Evolutionary conservation across 2,113 vertebrate genomes (phyloP).

Genomic region (Phrynosoma blainvillii): DNA sequence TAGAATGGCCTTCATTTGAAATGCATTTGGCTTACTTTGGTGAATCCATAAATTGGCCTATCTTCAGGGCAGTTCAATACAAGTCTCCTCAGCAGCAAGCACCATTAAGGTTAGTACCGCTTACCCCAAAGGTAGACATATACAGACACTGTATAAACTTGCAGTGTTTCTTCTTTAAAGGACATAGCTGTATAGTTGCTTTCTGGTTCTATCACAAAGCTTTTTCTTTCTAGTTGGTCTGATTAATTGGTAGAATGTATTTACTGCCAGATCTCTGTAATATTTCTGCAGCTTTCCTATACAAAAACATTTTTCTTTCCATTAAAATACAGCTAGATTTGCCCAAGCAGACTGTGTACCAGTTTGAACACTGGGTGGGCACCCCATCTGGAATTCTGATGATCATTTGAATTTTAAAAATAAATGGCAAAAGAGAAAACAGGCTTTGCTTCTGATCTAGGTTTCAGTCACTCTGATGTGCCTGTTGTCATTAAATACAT

Average conservation of each 20-base stretch:
- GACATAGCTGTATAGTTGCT: neutral
- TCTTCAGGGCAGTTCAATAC: neutral
- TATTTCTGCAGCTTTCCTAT: neutral
- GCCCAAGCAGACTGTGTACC: slow-evolving; percentile 6
- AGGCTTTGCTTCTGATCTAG: slow-evolving; percentile 11
- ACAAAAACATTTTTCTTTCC: slow-evolving; percentile 25
- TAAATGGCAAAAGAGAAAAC: slow-evolving; percentile 11
- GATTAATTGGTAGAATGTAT: neutral
- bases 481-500: slow-evolving; percentile 43
- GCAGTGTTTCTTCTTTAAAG: neutral
- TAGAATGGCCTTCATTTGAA: neutral
- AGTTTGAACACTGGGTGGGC: slow-evolving; percentile 15
- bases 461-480: slow-evolving; percentile 24
- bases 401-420: slow-evolving; percentile 22
- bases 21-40: slow-evolving; percentile 23
- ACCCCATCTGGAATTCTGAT: slow-evolving; percentile 23
- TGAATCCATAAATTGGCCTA: slow-evolving; percentile 15
- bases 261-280: slow-evolving; percentile 8
- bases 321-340: slow-evolving; percentile 20
- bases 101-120: too few species aligned
- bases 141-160: neutral
- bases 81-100: neutral
- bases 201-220: slow-evolving; percentile 36
- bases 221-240: neutral
- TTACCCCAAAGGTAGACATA: neutral